Conservation (phyloP, 2,797 vertebrate genomes). For the Pipistrellus pygmaeus region DNA sequence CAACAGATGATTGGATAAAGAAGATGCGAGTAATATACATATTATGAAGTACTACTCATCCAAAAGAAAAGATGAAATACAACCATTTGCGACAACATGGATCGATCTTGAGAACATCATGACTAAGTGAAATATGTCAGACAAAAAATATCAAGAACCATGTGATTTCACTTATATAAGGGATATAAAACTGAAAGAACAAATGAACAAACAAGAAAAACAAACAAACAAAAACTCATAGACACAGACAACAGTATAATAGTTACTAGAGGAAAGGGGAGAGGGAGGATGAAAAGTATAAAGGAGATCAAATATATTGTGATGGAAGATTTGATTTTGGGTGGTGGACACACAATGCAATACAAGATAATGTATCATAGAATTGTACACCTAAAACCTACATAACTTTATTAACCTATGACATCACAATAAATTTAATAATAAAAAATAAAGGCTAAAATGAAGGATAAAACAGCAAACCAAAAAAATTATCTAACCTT, state of each 20-base stretch:
- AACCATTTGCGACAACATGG: neutral
- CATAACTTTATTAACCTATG: neutral
- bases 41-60: neutral
- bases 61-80: neutral
- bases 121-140: neutral
- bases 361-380: neutral
- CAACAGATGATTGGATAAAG: neutral
- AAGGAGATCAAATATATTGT: neutral
- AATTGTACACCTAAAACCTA: neutral
- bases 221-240: neutral
- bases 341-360: neutral
- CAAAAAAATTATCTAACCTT: neutral
- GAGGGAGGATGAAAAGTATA: too few relatives aligned
- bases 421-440: neutral
- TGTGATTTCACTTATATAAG: neutral
- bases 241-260: neutral
- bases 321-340: neutral
- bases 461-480: neutral
- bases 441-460: conserved; percentile 35
- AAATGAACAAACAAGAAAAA: neutral
- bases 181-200: neutral
- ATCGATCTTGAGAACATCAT: neutral
- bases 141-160: neutral
- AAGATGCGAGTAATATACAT: accelerated
- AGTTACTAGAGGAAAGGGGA: neutral